phyloP scores from a whole-genome alignment of 2,797 vertebrate genomes.

The Thripadectes ignobilis region DNA sequence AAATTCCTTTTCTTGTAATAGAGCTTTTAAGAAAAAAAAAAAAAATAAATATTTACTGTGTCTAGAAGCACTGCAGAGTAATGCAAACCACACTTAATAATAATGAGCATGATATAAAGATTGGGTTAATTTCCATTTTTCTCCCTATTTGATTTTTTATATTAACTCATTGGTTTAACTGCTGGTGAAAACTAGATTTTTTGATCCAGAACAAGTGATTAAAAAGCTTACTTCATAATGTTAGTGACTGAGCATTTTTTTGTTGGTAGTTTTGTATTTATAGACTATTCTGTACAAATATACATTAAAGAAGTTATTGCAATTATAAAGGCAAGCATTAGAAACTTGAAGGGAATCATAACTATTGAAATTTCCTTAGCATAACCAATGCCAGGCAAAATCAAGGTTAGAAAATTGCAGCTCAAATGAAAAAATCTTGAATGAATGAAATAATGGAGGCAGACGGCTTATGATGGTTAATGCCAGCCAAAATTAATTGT shows the following conservation, averaged over 20 bases:
- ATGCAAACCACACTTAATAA: conserved; percentile 9
- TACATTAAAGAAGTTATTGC: background rate
- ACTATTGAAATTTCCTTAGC: background rate
- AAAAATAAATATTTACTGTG: background rate
- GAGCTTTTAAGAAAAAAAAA: background rate
- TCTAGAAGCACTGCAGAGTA: background rate
- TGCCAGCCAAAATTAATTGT: background rate
- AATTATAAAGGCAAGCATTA: background rate
- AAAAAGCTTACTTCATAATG: background rate
- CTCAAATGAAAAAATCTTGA: background rate
- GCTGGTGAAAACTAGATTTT: background rate
- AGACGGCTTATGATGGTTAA: background rate
- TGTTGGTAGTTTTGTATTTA: background rate
- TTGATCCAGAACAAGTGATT: background rate
- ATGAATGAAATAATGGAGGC: background rate
- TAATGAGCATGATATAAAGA: background rate
- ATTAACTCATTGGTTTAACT: background rate
- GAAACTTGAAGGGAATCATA: background rate
- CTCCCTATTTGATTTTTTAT: background rate
- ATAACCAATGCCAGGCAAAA: background rate
- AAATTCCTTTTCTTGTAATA: background rate
- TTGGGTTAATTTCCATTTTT: background rate
- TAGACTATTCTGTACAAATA: background rate
- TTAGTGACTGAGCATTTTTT: background rate
- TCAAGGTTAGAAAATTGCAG: background rate